phyloP scores from a whole-genome alignment of 1,140 invertebrate species.

The Sarcophaga bullata region DNA sequence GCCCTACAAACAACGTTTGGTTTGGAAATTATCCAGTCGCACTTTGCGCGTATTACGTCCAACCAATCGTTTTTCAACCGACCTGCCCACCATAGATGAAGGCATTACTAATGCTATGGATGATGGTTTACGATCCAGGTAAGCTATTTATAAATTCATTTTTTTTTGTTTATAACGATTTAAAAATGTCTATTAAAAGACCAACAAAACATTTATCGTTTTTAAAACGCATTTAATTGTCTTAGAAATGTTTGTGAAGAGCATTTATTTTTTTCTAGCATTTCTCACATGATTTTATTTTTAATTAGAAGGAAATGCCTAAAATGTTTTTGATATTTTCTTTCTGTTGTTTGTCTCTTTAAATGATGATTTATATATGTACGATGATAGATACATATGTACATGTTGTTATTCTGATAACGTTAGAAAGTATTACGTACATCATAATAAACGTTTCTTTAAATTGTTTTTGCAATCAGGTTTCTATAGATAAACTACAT shows the following conservation, averaged over 20 bases:
- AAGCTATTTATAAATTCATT: constrained; percentile 43
- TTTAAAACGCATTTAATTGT: neutral
- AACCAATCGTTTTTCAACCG: constrained; percentile 77
- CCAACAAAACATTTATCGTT: neutral
- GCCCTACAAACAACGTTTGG: constrained; percentile 77
- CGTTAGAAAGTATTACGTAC: too few species aligned
- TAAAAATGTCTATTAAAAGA: neutral
- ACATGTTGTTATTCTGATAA: neutral
- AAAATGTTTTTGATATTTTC: constrained; percentile 13
- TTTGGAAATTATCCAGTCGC: constrained; percentile 76
- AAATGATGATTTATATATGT: too few species aligned
- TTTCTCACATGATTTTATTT: neutral
- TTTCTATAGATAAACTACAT: too few species aligned
- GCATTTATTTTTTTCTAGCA: neutral
- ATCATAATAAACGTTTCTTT: too few species aligned
- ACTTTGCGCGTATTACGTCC: constrained; percentile 77
- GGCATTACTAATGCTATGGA: constrained; percentile 62
- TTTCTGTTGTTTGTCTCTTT: too few species aligned
- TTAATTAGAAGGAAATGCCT: neutral
- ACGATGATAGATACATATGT: neutral
- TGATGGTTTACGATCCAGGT: constrained; percentile 63
- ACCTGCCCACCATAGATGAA: constrained; percentile 80
- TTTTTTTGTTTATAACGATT: too few species aligned
- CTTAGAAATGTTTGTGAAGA: neutral
- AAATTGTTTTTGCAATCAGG: too few species aligned